Base-by-base conservation (phyloP, 2,797 vertebrate species). In the Semaprochilodus insignis region DNA sequence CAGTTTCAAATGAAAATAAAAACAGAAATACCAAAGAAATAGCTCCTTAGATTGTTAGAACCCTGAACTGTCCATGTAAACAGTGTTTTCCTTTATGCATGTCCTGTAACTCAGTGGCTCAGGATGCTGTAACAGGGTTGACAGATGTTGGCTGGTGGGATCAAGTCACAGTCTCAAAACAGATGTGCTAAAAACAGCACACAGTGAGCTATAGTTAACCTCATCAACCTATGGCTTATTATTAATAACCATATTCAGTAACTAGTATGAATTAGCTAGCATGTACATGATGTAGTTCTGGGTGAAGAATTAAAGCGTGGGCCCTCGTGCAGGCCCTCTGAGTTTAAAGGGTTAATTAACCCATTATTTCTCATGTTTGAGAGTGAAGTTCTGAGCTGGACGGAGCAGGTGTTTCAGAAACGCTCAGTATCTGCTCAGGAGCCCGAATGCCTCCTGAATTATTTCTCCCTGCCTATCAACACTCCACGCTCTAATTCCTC, bases 401-500 rank as follows among this genome's bases (percentile, higher is more conserved):
- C 15, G 27, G 27, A 2, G 16, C 27, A 65, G 16, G 27, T 73
- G 67, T 77, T 60, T 84, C 44, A 34, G 23, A 59, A 57, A 66
- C 16, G 55, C 51, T 66, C 74, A 10, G 40, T 81, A 71, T 59
- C 67, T 81, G 66, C 78, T 80, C 78, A 72, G 78, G 67, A 73
- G 69, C 48, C 59, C 15, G 25, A 71, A 60, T 73, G 65, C 72
- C 74, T 86, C 57, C 83, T 88, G 80, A 88, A 84, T 88, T 78
- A 86, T 88, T 88, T 82, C 82, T 84, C 72, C 52, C 70, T 75
- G 2, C 51, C 84, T 74, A 77, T 87, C 80, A 74, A 72, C 84
- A 80, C 69, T 79, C 71, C 84, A 84, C 51, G 80, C 80, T 82
- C 84, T 82, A 74, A 80, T 84, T 87, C 86, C 84, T 70, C 76